These are phyloP conservation scores for Drosophila crucigera DNA, from an alignment of 2,888 invertebrate genomes.

Conservation along the genomic window DNA sequence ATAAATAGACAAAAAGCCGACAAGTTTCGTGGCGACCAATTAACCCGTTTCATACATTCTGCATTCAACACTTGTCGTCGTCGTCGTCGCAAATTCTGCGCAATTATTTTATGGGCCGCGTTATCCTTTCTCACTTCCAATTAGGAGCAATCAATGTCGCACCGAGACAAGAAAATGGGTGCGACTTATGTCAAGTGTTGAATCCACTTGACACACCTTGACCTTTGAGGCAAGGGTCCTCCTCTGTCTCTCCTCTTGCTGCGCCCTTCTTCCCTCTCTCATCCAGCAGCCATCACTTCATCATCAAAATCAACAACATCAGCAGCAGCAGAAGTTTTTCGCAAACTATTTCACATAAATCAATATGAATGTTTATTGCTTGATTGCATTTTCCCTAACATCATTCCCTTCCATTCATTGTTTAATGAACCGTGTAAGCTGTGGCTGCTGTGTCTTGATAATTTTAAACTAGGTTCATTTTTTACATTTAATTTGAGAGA, in stretches of 20 bases:
- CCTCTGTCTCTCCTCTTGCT: background rate
- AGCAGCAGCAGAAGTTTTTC: slow-evolving; percentile 13
- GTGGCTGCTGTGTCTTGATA: slow-evolving; percentile 21
- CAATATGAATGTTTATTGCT: slow-evolving; percentile 38
- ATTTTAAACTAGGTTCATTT: slow-evolving; percentile 1
- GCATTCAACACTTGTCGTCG: slow-evolving; percentile 48
- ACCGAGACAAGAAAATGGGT: slow-evolving; percentile 35
- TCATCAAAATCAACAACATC: slow-evolving; percentile 13
- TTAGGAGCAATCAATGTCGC: slow-evolving; percentile 62
- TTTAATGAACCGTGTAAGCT: slow-evolving; percentile 31
- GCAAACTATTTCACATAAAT: slow-evolving; percentile 45
- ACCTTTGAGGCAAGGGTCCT: slow-evolving; percentile 35
- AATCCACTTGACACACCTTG: slow-evolving; percentile 46
- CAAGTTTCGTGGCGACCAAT: slow-evolving; percentile 47
- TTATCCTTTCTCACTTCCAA: slow-evolving; percentile 50
- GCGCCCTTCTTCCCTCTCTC: too few species aligned
- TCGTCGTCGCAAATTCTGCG: slow-evolving; percentile 30
- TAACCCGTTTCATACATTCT: slow-evolving; percentile 44
- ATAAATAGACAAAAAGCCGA: slow-evolving; percentile 70
- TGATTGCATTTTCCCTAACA: slow-evolving; percentile 9
- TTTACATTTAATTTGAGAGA: background rate
- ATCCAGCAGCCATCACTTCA: slow-evolving; percentile 11
- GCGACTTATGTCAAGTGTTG: slow-evolving; percentile 21
- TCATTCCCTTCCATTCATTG: background rate
- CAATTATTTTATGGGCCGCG: slow-evolving; percentile 63